Conservation (phyloP, 1,140 invertebrate genomes). For the Drosophila rufa region DNA sequence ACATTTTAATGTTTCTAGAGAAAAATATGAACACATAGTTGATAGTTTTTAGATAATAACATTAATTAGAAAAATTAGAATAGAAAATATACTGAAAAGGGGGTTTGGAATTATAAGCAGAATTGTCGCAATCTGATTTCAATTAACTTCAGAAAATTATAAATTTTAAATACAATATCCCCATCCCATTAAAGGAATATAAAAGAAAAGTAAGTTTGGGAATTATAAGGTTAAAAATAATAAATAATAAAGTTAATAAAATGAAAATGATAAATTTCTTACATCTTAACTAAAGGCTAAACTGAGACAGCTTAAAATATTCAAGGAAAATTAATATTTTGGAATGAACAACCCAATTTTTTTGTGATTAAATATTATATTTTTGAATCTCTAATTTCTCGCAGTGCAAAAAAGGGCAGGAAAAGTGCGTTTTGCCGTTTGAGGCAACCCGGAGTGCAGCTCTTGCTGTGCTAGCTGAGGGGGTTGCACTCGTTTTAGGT, state of each 20-base stretch:
- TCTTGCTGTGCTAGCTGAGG: constrained; percentile 34
- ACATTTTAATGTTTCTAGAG: background rate
- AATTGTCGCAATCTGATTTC: too few species aligned
- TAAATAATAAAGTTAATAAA: background rate
- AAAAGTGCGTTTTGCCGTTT: constrained; percentile 58
- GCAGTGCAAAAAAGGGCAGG: constrained; percentile 1
- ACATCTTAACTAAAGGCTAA: too few species aligned
- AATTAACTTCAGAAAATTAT: too few species aligned
- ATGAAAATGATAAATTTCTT: background rate
- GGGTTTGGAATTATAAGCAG: background rate
- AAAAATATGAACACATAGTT: background rate
- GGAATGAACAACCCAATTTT: background rate
- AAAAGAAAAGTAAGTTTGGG: too few species aligned
- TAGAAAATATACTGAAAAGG: background rate
- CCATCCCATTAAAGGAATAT: too few species aligned
- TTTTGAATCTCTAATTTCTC: background rate
- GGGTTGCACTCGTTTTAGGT: constrained; percentile 78
- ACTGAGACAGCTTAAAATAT: too few species aligned
- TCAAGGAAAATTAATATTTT: background rate
- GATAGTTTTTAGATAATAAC: background rate
- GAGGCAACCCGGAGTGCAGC: constrained; percentile 46
- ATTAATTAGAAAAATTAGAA: background rate
- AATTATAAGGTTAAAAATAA: too few species aligned
- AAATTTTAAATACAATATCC: too few species aligned
- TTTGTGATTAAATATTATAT: background rate